These are phyloP conservation scores for Drosophila yooni DNA, from an alignment of 2,888 invertebrate genomes.

Conservation along the genomic window DNA sequence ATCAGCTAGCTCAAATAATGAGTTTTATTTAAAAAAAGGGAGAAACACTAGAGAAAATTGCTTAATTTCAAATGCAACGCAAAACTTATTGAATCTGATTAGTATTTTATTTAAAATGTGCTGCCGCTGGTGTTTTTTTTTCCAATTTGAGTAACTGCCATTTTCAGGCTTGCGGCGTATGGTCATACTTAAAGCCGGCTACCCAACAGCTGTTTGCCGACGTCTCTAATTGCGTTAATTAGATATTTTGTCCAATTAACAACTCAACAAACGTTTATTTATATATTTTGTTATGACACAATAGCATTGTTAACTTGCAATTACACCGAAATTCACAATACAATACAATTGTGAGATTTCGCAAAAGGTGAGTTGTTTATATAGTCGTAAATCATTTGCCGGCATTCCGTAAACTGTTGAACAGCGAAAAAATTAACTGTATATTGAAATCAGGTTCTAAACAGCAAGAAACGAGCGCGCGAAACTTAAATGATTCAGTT, in stretches of 20 bases:
- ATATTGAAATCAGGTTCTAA: constrained; percentile 59
- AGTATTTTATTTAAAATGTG: not conserved
- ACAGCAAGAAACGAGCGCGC: constrained; percentile 40
- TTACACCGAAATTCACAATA: not conserved
- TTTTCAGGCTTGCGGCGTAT: not conserved
- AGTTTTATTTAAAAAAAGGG: not conserved
- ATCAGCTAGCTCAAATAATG: constrained; percentile 46
- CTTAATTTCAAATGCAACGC: not conserved
- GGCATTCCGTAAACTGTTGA: constrained; percentile 46
- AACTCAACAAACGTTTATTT: not conserved
- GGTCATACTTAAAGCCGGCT: constrained; percentile 48
- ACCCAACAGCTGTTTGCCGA: constrained; percentile 31
- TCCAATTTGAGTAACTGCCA: not conserved
- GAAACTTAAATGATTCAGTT: constrained; percentile 58
- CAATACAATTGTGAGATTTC: not conserved
- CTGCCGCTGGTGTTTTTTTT: constrained; percentile 25
- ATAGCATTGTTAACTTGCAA: too few relatives aligned
- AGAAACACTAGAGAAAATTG: not conserved
- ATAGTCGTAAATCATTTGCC: constrained; percentile 24
- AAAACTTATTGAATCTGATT: not conserved
- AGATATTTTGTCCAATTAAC: constrained; percentile 11
- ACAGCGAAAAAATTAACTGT: constrained; percentile 26
- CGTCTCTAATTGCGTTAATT: constrained; percentile 6
- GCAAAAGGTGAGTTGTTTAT: constrained; percentile 1
- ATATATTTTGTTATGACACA: not conserved